Evolutionary conservation across 1,140 invertebrate genomes (phyloP).

Genomic region (Dendrolimus kikuchii): DNA sequence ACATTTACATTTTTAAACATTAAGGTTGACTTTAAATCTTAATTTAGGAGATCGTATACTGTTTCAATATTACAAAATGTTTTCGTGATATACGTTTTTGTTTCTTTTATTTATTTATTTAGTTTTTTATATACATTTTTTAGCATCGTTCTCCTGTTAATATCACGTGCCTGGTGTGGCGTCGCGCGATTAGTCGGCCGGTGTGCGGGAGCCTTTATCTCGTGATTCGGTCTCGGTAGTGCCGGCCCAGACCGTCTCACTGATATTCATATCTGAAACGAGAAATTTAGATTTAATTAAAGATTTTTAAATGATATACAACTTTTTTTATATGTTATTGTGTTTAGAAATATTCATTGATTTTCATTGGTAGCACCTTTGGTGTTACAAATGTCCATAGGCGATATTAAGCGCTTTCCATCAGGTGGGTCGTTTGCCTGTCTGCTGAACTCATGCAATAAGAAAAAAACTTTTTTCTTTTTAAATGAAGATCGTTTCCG

Average conservation of each 20-base stretch:
- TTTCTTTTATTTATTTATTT: slow-evolving; percentile 17
- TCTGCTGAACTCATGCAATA: no score
- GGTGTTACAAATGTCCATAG: no score
- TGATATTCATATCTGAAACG: slow-evolving; percentile 57
- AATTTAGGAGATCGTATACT: slow-evolving; percentile 72
- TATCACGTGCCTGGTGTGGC: slow-evolving; percentile 26
- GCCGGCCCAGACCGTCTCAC: slow-evolving; percentile 34
- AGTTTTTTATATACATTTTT: slow-evolving; percentile 48
- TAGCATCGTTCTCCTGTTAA: slow-evolving; percentile 63
- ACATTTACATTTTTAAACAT: slow-evolving; percentile 60
- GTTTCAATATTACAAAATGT: slow-evolving; percentile 72
- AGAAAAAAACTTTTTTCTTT: no score
- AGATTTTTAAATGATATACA: no score
- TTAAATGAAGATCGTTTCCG: no score
- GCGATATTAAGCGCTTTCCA: no score
- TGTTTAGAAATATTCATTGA: no score
- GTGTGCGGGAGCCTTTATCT: slow-evolving; percentile 4
- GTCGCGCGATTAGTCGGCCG: slow-evolving; percentile 2
- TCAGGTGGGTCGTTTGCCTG: no score
- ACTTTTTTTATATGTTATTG: no score
- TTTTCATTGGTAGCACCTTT: no score
- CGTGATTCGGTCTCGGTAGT: slow-evolving; percentile 11
- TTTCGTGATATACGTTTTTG: slow-evolving; percentile 24
- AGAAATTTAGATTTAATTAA: not conserved
- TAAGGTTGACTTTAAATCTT: slow-evolving; percentile 70